Evolutionary conservation across 1,140 invertebrate genomes (phyloP), one percentile per base, ranked within the genome.

Genomic region (Chlorops oryzae): DNA sequence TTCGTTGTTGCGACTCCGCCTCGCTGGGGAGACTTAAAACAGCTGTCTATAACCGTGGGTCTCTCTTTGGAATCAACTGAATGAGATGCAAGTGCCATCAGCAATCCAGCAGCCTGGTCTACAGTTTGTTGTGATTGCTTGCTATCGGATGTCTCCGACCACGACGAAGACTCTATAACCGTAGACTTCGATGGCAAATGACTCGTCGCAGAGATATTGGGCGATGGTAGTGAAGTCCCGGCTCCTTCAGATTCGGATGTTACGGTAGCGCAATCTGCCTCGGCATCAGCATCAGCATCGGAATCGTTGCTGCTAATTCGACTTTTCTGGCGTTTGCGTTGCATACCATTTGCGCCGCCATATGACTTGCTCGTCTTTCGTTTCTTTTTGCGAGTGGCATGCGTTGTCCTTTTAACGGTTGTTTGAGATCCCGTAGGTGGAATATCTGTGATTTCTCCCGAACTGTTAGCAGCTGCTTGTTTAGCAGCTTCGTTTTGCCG

Each of bases 301-400:
- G 86, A 89, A 55, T 88, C 87, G 0, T 81, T 81, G 0, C 84
- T 86, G 66, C 85, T 85, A 0, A 84, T 65, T 5, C 82, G 76
- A 22, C 81, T 81, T 52, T 85, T 77, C 34, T 80, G 65, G n/a
- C 70, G 75, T 40, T 65, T 75, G 5, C 51, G 35, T 38, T 55
- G 56, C 7, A 50, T 41, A 28, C 44, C 51, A 0, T 50, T 34
- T 0, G 32, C 51, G 22, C 56, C 59, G 34, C 59, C 59, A 38
- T 64, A 56, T 35, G 62, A 62, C 4, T 62, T 62, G 22, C 60
- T 59, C 0, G 69, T 56, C 42, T 71, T 71, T 0, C 68, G 62
- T 51, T 69, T 71, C 51, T 69, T 69, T 15, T 67, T 66, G 17
- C 52, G 22, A 48, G 47, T 50, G 40, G 41, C 20, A 20, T n/a